Evolutionary conservation across 2,888 invertebrate genomes (phyloP), one percentile per base, ranked within the genome.

Genomic region (Acanthosoma haemorrhoidale): DNA sequence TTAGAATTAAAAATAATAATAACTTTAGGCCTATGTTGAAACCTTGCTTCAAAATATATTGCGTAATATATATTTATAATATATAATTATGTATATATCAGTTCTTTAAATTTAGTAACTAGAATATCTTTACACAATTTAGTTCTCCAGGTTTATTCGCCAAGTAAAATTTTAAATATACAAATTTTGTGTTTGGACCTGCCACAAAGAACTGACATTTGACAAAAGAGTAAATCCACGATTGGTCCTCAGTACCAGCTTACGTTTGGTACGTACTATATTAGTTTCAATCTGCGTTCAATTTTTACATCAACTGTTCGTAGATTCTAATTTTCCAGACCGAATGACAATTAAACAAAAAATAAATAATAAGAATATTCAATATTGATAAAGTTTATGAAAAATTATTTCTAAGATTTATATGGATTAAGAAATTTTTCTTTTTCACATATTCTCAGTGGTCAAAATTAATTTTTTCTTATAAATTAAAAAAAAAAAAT

Each of bases 191-290:
- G 8, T 16, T 25, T 38, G 64, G 39, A 64, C 64, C 31, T 31
- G 29, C 39, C n/a, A n/a, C 21, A 36, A 36, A 36, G 61, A 36
- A 61, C 34, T 61, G 61, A 38, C 21, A 4, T 51, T 51, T n/a
- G 51, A 5, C n/a, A 34, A 15, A 21, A 64, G 41, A 61, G 18
- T 34, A 36, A 32, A 51, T 34, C 36, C 34, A 57, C 29, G 13
- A 32, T 70, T 72, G 72, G 72, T 72, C 72, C 72, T 72, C 72
- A 63, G 70, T 72, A 70, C 70, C 72, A 72, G 72, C 72, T 67
- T 68, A 29, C 43, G 21, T 57, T 67, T 32, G 67, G 67, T 67
- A 57, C 43, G 32, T 51, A 51, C n/a, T 25, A 21, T 16, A 34
- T 34, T 34, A 32, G 16, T 21, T 51, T 0, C 18, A n/a, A n/a